These are phyloP conservation scores for Charanyca ferruginea DNA, from an alignment of 2,888 invertebrate species.

Conservation along the genomic window DNA sequence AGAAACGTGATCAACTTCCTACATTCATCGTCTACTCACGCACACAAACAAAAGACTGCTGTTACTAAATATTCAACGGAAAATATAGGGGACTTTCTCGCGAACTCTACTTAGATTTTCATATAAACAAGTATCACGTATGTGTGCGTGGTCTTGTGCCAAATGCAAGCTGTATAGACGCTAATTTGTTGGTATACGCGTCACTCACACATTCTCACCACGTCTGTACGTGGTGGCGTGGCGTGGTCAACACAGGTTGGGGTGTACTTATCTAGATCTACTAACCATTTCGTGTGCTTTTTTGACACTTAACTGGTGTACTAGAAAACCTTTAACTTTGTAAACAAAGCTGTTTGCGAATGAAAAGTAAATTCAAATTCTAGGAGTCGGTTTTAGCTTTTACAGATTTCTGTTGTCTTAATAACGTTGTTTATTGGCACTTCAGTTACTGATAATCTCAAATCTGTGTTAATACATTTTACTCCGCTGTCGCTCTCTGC, in stretches of 20 bases:
- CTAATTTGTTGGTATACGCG: slow-evolving; percentile 1
- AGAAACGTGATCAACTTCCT: background rate
- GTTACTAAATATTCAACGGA: background rate
- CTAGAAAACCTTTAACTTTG: slow-evolving; percentile 61
- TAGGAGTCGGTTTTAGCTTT: slow-evolving; percentile 3
- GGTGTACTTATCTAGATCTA: slow-evolving; percentile 83
- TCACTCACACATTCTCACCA: slow-evolving; percentile 53
- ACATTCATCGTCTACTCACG: background rate
- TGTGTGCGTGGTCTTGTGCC: slow-evolving; percentile 19
- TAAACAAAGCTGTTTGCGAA: slow-evolving; percentile 56
- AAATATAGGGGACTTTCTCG: slow-evolving; percentile 1
- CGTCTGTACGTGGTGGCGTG: slow-evolving; percentile 54
- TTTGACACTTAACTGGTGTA: slow-evolving; percentile 82
- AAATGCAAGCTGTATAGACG: background rate
- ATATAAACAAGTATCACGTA: background rate
- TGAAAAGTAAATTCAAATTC: slow-evolving; percentile 44
- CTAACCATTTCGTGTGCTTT: slow-evolving; percentile 84
- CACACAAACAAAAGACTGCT: slow-evolving; percentile 23
- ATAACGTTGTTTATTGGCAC: background rate
- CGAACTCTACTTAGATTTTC: background rate
- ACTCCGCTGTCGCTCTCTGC: background rate
- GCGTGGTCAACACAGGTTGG: slow-evolving; percentile 77
- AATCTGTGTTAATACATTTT: background rate
- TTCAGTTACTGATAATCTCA: slow-evolving; percentile 4
- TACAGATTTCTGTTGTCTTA: slow-evolving; percentile 1